Percentiles rank a stretch among this genome's conserved stretches.
These are phyloP conservation scores for Sclerodermus sp. DNA, from an alignment of 2,888 invertebrate species.

Conservation along the genomic window DNA sequence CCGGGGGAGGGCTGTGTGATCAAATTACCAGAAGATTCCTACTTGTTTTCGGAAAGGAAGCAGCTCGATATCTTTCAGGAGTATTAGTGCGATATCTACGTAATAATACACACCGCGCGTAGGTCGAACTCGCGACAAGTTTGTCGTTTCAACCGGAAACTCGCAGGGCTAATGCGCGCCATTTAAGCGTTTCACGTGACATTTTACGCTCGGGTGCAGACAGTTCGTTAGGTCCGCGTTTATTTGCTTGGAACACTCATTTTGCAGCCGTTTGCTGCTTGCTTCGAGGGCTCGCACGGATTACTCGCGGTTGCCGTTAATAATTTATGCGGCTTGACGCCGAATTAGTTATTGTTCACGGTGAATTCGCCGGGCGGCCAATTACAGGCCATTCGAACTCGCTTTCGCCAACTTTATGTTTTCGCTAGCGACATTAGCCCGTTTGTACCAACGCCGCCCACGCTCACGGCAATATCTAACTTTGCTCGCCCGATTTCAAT, in stretches of 20 bases:
- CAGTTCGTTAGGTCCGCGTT: slow-evolving; percentile 51
- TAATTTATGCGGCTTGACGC: slow-evolving; percentile 32
- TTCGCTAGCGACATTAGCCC: too few relatives aligned
- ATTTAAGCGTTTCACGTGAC: slow-evolving; percentile 47
- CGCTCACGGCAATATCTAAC: background rate
- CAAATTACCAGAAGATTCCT: too few relatives aligned
- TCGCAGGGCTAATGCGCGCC: slow-evolving; percentile 39
- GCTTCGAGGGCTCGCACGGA: too few relatives aligned
- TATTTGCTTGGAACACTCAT: slow-evolving; percentile 40
- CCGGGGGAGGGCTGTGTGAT: too few relatives aligned
- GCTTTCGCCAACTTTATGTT: background rate
- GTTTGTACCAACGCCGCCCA: too few relatives aligned
- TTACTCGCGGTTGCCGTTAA: slow-evolving; percentile 6
- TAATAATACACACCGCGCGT: too few relatives aligned
- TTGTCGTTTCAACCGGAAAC: too few relatives aligned
- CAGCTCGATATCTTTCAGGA: too few relatives aligned
- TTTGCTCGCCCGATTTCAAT: too few relatives aligned
- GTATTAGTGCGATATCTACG: too few relatives aligned
- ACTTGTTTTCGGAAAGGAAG: too few relatives aligned
- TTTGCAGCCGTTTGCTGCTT: background rate
- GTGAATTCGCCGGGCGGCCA: slow-evolving; percentile 20
- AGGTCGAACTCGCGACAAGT: too few relatives aligned
- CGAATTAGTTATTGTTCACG: slow-evolving; percentile 31
- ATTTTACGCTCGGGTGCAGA: slow-evolving; percentile 26
- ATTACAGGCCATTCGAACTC: slow-evolving; percentile 5